Evolutionary conservation across 2,888 invertebrate species (phyloP).

Genomic region (Andrena bucephala): DNA sequence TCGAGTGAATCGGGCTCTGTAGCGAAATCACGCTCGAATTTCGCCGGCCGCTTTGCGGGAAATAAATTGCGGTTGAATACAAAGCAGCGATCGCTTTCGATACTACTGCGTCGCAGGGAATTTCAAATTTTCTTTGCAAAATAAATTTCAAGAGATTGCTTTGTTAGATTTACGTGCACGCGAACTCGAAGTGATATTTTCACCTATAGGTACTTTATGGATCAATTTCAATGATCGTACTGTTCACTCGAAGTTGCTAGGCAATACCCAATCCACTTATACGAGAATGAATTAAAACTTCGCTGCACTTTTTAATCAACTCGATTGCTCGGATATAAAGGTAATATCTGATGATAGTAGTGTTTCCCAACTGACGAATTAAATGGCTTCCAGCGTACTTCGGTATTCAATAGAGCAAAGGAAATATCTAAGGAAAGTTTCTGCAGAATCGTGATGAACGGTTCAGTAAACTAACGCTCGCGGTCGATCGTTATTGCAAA

Average conservation of each 20-base stretch:
- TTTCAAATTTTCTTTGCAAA: too few species aligned
- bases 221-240: too few species aligned
- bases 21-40: slow-evolving; percentile 2
- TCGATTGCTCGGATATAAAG: background rate
- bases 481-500: slow-evolving; percentile 48
- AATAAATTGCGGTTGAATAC: slow-evolving; percentile 1
- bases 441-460: slow-evolving; percentile 22
- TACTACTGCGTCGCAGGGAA: too few species aligned
- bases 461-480: slow-evolving; percentile 31
- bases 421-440: background rate
- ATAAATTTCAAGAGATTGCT: too few species aligned
- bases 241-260: too few species aligned
- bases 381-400: background rate
- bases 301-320: background rate
- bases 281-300: background rate
- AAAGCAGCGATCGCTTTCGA: too few species aligned
- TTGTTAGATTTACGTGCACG: too few species aligned
- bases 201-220: too few species aligned
- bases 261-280: too few species aligned
- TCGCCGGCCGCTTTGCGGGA: background rate
- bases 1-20: background rate
- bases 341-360: background rate
- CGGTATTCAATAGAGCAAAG: slow-evolving; percentile 4
- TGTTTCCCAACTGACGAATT: background rate
- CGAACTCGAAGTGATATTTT: too few species aligned